phyloP scores from a whole-genome alignment of 2,797 vertebrate species.

The Danio choprae region DNA sequence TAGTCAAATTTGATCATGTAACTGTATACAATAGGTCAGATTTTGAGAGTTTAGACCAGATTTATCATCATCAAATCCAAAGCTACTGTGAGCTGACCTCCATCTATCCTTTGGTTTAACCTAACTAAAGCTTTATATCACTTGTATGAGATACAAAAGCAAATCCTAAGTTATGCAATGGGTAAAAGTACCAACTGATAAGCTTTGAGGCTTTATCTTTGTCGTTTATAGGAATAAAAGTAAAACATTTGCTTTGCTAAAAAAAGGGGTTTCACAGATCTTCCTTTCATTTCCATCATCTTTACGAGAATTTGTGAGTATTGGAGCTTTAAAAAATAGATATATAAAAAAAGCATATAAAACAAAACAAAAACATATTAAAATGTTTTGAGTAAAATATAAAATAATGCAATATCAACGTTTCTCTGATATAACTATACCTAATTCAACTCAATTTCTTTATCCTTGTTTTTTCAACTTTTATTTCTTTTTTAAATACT shows the following conservation, averaged over 20 bases:
- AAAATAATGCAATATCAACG: no score
- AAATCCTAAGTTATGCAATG: constrained; percentile 3
- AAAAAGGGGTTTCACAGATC: neutral
- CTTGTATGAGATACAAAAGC: neutral
- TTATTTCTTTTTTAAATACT: no score
- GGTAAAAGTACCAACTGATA: neutral
- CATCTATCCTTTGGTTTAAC: neutral
- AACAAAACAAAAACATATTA: no score
- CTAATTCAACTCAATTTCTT: no score
- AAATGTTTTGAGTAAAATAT: no score
- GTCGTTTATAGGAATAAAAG: neutral
- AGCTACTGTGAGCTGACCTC: neutral
- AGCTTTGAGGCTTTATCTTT: neutral
- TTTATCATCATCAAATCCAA: neutral
- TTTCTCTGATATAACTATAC: neutral
- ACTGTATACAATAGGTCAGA: neutral
- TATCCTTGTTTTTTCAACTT: no score
- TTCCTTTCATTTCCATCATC: neutral
- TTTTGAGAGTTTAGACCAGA: neutral
- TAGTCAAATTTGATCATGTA: neutral
- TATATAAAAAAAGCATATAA: no score
- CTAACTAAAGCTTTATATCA: neutral
- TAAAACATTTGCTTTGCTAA: neutral
- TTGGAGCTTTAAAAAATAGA: neutral
- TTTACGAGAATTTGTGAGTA: neutral